Percentiles rank a stretch among this genome's conserved stretches.
phyloP scores from a whole-genome alignment of 2,888 invertebrate species.

The Pheosia tremula region DNA sequence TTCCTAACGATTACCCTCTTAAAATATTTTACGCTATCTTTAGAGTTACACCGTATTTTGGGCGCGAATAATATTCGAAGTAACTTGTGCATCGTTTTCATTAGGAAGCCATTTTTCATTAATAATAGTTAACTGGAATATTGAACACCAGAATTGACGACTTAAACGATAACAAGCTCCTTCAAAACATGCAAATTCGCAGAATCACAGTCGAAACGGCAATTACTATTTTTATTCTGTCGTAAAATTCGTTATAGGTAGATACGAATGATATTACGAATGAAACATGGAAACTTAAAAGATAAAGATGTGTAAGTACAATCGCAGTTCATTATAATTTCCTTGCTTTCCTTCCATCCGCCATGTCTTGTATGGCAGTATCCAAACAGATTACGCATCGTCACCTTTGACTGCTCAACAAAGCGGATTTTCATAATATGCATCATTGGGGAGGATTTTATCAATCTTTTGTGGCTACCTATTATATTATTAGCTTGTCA shows the following conservation, averaged over 20 bases:
- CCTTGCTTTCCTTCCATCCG: slow-evolving; percentile 8
- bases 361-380: slow-evolving; percentile 26
- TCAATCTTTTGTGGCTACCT: neutral
- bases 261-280: neutral
- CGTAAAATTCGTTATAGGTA: slow-evolving; percentile 16
- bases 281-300: slow-evolving; percentile 10
- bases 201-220: slow-evolving; percentile 18
- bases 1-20: no score
- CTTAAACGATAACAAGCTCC: slow-evolving; percentile 19
- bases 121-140: slow-evolving; percentile 26
- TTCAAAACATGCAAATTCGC: slow-evolving; percentile 25
- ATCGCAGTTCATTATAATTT: slow-evolving; percentile 7
- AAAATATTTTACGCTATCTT: no score
- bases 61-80: slow-evolving; percentile 17
- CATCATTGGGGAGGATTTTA: neutral
- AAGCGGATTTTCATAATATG: slow-evolving; percentile 20
- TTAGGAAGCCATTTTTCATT: slow-evolving; percentile 38
- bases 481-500: slow-evolving; percentile 7
- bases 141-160: slow-evolving; percentile 19
- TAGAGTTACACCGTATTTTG: no score
- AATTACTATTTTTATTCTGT: slow-evolving; percentile 24
- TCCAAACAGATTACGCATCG: slow-evolving; percentile 26
- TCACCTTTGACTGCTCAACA: slow-evolving; percentile 24
- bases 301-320: slow-evolving; percentile 8
- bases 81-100: slow-evolving; percentile 33